A percentile compares a stretch with the other conserved stretches of the same genome.
phyloP scores from a whole-genome alignment of 2,797 vertebrate species.

The Adrianichthys oophorus region DNA sequence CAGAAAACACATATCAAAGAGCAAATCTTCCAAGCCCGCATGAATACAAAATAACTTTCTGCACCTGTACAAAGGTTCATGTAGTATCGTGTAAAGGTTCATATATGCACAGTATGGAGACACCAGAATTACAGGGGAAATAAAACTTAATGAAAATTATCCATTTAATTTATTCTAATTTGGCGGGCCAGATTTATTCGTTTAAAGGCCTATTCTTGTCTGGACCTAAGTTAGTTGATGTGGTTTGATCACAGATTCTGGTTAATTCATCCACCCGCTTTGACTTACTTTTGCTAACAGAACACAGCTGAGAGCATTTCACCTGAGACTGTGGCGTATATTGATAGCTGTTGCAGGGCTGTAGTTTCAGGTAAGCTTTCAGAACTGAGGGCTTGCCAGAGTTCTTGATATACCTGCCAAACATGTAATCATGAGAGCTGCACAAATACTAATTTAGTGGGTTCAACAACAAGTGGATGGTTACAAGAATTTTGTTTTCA shows the following conservation, averaged over 20 bases:
- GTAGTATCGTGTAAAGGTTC: too few relatives aligned
- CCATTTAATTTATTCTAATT: too few relatives aligned
- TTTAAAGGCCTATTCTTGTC: too few relatives aligned
- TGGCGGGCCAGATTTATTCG: too few relatives aligned
- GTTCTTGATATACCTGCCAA: constrained; percentile 80
- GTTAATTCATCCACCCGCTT: constrained; percentile 11
- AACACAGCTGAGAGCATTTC: constrained; percentile 10
- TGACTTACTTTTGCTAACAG: not conserved
- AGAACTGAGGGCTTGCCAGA: constrained; percentile 72
- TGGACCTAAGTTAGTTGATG: too few relatives aligned
- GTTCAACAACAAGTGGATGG: constrained; percentile 77
- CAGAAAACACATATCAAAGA: too few relatives aligned
- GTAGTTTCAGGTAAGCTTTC: constrained; percentile 80
- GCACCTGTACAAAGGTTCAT: too few relatives aligned
- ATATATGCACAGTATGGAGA: too few relatives aligned
- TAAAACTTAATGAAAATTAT: too few relatives aligned
- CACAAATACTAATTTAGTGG: constrained; percentile 83
- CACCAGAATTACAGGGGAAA: too few relatives aligned
- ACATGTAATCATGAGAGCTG: constrained; percentile 79
- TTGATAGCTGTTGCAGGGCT: constrained; percentile 80
- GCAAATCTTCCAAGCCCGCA: too few relatives aligned
- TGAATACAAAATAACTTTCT: too few relatives aligned
- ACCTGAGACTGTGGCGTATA: constrained; percentile 76
- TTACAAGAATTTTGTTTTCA: constrained; percentile 62
- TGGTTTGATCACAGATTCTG: constrained; percentile 16